A percentile compares a stretch with the other conserved stretches of the same genome.
Conservation (phyloP, 2,888 invertebrate species). For the Chalcis sispes region DNA sequence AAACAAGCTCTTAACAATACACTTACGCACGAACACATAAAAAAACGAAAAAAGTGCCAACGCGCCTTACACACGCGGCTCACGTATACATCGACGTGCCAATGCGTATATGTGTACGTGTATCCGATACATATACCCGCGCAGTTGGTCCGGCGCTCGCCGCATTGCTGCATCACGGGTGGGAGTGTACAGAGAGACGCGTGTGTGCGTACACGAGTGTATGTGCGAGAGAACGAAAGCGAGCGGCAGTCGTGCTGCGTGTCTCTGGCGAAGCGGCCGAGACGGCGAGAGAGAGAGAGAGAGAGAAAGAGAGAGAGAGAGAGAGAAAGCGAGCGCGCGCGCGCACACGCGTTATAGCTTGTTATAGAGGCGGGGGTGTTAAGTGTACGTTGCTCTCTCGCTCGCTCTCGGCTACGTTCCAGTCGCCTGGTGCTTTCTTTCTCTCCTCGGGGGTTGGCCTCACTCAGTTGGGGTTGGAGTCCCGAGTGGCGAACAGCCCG, state of each 20-base stretch:
- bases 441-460: neutral
- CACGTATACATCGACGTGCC: no score
- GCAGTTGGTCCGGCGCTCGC: neutral
- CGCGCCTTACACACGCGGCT: no score
- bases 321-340: constrained; percentile 62
- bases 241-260: constrained; percentile 66
- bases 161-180: neutral
- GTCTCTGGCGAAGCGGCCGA: constrained; percentile 47
- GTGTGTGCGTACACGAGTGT: constrained; percentile 55
- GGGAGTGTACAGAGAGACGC: constrained; percentile 46
- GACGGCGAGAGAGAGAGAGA: neutral
- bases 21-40: no score
- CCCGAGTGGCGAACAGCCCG: constrained; percentile 59
- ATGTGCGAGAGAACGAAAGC: constrained; percentile 50
- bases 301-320: neutral
- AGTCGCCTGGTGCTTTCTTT: neutral
- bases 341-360: constrained; percentile 54
- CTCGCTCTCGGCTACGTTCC: neutral
- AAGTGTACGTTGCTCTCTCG: constrained; percentile 61
- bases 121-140: constrained; percentile 1
- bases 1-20: no score
- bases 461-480: constrained; percentile 68
- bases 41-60: no score
- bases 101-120: no score
- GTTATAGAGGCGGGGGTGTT: constrained; percentile 58